phyloP scores from a whole-genome alignment of 1,140 invertebrate species.

The Planococcus citri region DNA sequence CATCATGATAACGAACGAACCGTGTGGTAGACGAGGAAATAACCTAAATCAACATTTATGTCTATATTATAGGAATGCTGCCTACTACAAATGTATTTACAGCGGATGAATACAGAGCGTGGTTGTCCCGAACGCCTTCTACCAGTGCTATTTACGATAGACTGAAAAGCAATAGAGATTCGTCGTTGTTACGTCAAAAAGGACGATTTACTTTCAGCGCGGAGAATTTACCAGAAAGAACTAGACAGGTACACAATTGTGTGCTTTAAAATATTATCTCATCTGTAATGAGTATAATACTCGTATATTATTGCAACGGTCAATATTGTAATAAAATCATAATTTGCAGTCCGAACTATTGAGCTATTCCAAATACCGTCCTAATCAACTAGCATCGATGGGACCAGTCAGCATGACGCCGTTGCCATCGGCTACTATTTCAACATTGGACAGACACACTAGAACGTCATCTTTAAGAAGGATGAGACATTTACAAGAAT shows the following conservation, averaged over 20 bases:
- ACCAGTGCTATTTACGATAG: conserved; percentile 85
- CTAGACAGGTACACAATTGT: conserved; percentile 35
- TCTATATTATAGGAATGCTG: conserved; percentile 32
- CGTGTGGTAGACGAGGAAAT: not conserved
- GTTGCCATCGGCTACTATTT: conserved; percentile 24
- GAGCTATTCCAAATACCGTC: conserved; percentile 21
- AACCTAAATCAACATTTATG: too few relatives aligned
- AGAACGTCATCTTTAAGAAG: conserved; percentile 29
- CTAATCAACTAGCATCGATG: conserved; percentile 21
- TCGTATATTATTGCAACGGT: not conserved
- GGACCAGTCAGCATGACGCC: conserved; percentile 22
- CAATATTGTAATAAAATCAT: not conserved
- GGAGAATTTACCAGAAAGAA: conserved; percentile 52
- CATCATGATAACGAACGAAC: too few relatives aligned
- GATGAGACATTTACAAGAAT: conserved; percentile 31
- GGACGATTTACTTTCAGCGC: conserved; percentile 69
- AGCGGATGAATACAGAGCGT: conserved; percentile 78
- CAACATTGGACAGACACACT: conserved; percentile 25
- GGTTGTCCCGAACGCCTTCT: conserved; percentile 76
- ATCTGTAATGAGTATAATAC: not conserved
- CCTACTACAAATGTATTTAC: conserved; percentile 63
- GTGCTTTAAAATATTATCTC: not conserved
- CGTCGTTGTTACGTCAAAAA: conserved; percentile 45
- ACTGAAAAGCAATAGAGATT: conserved; percentile 50
- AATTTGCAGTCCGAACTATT: conserved; percentile 20